Evolutionary conservation across 2,113 vertebrate species (phyloP), one percentile per base, ranked within the genome.

Genomic region (Istiophorus platypterus): DNA sequence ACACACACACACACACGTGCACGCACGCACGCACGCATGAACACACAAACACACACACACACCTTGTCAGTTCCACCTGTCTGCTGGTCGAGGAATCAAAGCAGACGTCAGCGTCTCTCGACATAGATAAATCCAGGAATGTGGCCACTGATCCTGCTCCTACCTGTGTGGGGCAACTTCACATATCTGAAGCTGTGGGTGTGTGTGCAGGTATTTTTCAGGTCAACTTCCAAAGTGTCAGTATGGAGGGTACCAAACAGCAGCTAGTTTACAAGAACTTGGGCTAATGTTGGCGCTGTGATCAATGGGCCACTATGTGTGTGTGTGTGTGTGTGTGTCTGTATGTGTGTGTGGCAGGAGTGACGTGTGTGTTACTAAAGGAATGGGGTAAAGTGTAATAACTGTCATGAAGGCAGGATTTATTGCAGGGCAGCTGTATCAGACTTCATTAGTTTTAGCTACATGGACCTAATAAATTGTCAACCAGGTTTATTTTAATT

Each of bases 81-180:
- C 39, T 59, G 39, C 5, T 75, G 79, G 64, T 81, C 17, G 64
- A 82, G 37, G 45, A 81, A 81, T 82, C 80, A 82, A 82, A 82
- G 72, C 63, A 3, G 5, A 9, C 5, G 26, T 3, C 51, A 52
- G 51, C 45, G 7, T 52, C 2, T 52, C 5, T 52, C 20, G 5
- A 57, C 11, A 39, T 9, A 39, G 4, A 39, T 9, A 31, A 37
- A 22, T 6, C 2, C n/a, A 37, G 63, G 78, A 68, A 74, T 74
- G 79, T 68, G 59, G 0, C 14, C 14, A 18, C 9, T 0, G 29
- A 6, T 45, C 72, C 80, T 82, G 72, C 71, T 54, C 64, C 5
- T 76, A 70, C 72, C 72, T 64, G 72, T 57, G 79, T 34, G 79
- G 5, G 71, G 54, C 54, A 54, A 67, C 78, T 80, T 73, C 78